phyloP scores from a whole-genome alignment of 30 jellyfish, hydroid and myxozoan species.

The Phacellophora camtschatica region DNA sequence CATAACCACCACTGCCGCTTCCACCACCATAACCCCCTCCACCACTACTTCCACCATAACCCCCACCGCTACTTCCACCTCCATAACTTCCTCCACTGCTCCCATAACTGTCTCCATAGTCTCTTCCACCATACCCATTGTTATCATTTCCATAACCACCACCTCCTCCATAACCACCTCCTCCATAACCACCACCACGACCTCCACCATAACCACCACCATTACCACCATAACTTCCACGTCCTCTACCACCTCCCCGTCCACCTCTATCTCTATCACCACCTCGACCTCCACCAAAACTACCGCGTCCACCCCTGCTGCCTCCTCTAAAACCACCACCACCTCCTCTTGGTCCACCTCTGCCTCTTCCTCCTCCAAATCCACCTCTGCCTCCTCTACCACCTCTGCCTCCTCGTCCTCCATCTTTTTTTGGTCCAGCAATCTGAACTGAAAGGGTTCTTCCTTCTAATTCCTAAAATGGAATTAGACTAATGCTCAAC shows the following conservation, averaged over 20 bases:
- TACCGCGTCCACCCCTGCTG: slow-evolving; percentile 16
- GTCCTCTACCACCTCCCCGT: slow-evolving; percentile 49
- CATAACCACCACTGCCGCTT: slow-evolving; percentile 6
- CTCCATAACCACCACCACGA: slow-evolving; percentile 36
- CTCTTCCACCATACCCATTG: neutral
- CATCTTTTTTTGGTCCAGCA: slow-evolving; percentile 68
- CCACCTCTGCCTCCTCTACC: slow-evolving; percentile 73
- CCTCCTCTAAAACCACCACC: slow-evolving; percentile 74
- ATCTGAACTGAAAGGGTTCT: slow-evolving; percentile 55
- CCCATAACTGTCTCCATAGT: neutral
- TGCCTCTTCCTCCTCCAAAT: slow-evolving; percentile 68
- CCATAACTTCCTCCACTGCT: neutral
- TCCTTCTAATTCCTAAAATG: slow-evolving; percentile 35
- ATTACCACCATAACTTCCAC: slow-evolving; percentile 51
- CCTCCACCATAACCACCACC: slow-evolving; percentile 60
- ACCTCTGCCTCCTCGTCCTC: slow-evolving; percentile 67
- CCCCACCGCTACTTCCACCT: slow-evolving; percentile 5
- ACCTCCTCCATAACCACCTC: neutral
- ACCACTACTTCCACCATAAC: neutral
- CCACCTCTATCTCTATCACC: slow-evolving; percentile 10
- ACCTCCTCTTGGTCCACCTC: slow-evolving; percentile 68
- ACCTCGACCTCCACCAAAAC: slow-evolving; percentile 23
- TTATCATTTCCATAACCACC: neutral
- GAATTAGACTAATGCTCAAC: neutral
- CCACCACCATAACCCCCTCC: slow-evolving; percentile 32